Conservation (phyloP, 1,140 invertebrate genomes). For the Conus betulinus region DNA sequence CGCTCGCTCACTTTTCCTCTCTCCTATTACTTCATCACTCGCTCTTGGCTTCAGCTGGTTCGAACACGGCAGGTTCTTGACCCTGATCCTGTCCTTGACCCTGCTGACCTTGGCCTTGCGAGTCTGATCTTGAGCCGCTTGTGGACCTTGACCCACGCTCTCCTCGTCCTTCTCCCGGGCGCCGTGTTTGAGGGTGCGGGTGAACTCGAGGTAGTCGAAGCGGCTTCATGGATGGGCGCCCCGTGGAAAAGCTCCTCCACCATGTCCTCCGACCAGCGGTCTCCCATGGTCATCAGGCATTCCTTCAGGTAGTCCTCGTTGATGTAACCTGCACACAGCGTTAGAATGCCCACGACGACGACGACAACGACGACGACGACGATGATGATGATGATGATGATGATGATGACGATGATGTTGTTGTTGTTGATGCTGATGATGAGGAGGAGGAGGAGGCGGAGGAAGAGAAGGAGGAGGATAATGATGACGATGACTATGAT, state of each 20-base stretch:
- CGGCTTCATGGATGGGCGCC: conserved; percentile 94
- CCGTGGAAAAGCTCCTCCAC: conserved; percentile 99
- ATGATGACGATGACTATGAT: too few relatives aligned
- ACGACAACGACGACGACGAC: neutral
- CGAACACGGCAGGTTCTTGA: neutral
- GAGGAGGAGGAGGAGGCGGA: too few relatives aligned
- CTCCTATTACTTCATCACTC: neutral
- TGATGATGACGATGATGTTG: too few relatives aligned
- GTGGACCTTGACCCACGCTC: conserved; percentile 3
- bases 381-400: too few relatives aligned
- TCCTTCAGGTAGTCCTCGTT: conserved; percentile 95
- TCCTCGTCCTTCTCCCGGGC: conserved; percentile 70
- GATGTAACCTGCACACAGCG: conserved; percentile 77
- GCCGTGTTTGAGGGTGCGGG: conserved; percentile 78
- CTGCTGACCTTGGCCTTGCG: neutral
- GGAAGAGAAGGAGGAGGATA: too few relatives aligned
- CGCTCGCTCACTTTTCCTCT: too few relatives aligned
- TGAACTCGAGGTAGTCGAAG: conserved; percentile 99
- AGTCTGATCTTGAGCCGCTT: neutral
- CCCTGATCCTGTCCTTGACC: neutral
- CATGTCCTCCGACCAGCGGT: conserved; percentile 93
- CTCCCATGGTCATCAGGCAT: conserved; percentile 96
- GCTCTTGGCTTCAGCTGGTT: neutral
- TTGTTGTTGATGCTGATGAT: too few relatives aligned
- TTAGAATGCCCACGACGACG: too few relatives aligned